Percentiles rank a stretch among this genome's conserved stretches.
Evolutionary conservation across 2,888 invertebrate species (phyloP).

Genomic region (Thalpophila matura): DNA sequence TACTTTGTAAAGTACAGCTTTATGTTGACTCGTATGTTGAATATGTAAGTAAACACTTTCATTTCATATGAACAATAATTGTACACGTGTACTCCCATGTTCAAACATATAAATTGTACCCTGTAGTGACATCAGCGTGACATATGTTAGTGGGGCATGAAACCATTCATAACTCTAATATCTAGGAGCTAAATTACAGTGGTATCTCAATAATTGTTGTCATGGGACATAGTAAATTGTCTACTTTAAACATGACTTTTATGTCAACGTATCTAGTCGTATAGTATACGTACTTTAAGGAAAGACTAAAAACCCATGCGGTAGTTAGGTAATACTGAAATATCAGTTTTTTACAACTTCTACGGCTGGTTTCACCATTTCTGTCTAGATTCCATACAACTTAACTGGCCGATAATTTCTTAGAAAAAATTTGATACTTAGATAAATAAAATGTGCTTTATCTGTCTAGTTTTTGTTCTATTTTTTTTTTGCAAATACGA

Average conservation of each 20-base stretch:
- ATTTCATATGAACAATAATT: constrained; percentile 28
- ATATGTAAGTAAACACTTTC: constrained; percentile 20
- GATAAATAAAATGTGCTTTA: too few relatives aligned
- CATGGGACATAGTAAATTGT: constrained; percentile 1
- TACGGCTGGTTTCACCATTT: too few relatives aligned
- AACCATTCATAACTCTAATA: constrained; percentile 34
- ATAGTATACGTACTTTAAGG: too few relatives aligned
- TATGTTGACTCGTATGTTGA: background rate
- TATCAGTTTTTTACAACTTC: too few relatives aligned
- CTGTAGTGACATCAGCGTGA: constrained; percentile 11
- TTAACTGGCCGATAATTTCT: too few relatives aligned
- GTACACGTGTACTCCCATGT: constrained; percentile 18
- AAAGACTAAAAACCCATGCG: too few relatives aligned
- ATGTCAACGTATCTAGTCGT: background rate
- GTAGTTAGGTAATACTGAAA: too few relatives aligned
- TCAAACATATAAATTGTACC: constrained; percentile 29
- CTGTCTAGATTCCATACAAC: too few relatives aligned
- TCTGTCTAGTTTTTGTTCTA: too few relatives aligned
- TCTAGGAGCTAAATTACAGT: constrained; percentile 10
- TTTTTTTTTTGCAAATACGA: too few relatives aligned
- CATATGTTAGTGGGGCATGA: constrained; percentile 19
- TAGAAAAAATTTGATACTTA: too few relatives aligned
- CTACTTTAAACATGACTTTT: background rate
- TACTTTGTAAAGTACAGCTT: background rate
- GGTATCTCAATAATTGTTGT: background rate